Evolutionary conservation across 2,888 invertebrate species (phyloP), one percentile per base, ranked within the genome.

Genomic region (Drosophila nigritarsus): DNA sequence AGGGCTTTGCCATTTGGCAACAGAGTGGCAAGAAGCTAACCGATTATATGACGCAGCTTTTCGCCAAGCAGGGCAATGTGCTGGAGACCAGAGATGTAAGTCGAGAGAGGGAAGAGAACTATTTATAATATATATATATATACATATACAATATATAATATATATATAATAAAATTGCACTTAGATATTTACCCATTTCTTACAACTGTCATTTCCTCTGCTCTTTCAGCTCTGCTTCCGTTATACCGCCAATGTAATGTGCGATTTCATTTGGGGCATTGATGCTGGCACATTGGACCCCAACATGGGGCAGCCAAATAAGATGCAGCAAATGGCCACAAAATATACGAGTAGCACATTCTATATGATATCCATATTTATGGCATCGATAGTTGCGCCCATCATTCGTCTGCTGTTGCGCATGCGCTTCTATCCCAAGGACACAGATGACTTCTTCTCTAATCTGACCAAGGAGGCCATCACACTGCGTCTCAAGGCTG

Each of bases 361-460:
- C 55, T 73, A 70, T 0, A 80, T 82, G 65, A 56, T 90, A 5
- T 71, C 78, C 5, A 61, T 78, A 11, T 87, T 85, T 49, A 91
- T 87, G 78, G 75, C 78, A 24, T 42, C 87, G 4, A 66, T 76
- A 2, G 53, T 88, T 27, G 79, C 87, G 3, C 92, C 92, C 0
- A 63, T 82, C 3, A 6, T 86, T 11, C 80, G 83, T 1, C 66
- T 79, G 27, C 24, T 92, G 6, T 65, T 76, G 5, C 79, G 83
- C 1, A 54, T 78, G 24, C 87, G 88, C 2, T 82, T 92, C 40
- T 86, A 80, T 65, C 78, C 87, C 18, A 94, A 92, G 0, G 95
- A 95, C 5, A 98, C 99, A 90, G 98, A 91, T 27, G 66, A 76
- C 0, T 92, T 92, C 73, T 92, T 92, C 40, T 84, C 82, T 0